phyloP scores from a whole-genome alignment of 2,113 vertebrate species.

The Hypocryptadius cinnamomeus region DNA sequence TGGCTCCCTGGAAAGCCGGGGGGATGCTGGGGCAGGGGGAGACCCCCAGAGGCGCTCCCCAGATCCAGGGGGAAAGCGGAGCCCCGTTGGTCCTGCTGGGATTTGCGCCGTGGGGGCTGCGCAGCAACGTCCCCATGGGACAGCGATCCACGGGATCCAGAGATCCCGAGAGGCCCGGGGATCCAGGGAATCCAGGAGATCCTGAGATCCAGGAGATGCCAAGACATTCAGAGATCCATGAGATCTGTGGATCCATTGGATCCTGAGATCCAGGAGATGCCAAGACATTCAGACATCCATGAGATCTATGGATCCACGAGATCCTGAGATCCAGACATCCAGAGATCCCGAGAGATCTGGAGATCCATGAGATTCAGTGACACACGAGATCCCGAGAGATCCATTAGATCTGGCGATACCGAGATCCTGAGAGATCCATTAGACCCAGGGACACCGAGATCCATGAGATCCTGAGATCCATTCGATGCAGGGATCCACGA shows the following conservation, averaged over 20 bases:
- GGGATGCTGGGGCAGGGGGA: rapidly evolving
- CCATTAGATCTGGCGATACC: no score
- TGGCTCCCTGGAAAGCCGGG: not conserved
- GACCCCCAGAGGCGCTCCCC: rapidly evolving
- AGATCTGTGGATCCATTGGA: not conserved
- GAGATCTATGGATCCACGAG: not conserved
- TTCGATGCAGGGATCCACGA: no score
- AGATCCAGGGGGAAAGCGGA: not conserved
- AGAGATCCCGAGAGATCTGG: not conserved
- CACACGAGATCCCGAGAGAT: not conserved
- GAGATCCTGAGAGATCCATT: no score
- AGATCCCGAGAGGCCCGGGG: not conserved
- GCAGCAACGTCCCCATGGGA: rapidly evolving
- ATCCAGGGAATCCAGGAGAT: not conserved
- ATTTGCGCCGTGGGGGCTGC: not conserved
- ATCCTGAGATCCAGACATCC: not conserved
- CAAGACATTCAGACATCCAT: no score
- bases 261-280: not conserved
- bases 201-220: not conserved
- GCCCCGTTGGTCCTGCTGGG: rapidly evolving
- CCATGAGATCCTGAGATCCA: no score
- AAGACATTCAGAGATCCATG: not conserved
- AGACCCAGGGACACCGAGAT: not conserved
- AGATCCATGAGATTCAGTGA: not conserved
- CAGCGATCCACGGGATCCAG: not conserved